Evolutionary conservation across 2,888 invertebrate genomes (phyloP), one percentile per base, ranked within the genome.

Genomic region (Fissipunctia ypsillon): DNA sequence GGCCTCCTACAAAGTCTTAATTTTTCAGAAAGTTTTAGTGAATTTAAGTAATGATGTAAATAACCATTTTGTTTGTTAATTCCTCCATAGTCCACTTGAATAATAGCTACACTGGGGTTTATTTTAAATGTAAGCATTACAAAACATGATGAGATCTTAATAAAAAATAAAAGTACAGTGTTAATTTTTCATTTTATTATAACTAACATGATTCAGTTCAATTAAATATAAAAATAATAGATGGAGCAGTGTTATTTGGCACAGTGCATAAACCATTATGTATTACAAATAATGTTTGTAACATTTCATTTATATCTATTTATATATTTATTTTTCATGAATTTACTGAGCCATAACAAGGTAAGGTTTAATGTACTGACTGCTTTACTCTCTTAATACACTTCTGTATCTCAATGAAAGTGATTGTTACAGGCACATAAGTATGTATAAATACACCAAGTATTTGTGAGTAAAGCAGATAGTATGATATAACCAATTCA

Each of bases 1-100:
- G 99, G 99, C 99, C 99, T 19, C 98, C 98, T 78, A 95, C 88
- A 90, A 94, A 92, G 78, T 83, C 90, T 63, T 91, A 90, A 76
- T 61, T 73, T n/a, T 35, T n/a, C 35, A 9, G 31, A 31, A 60
- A 57, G 2, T 50, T 41, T 60, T 81, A 78, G 86, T 76, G 28
- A 73, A 72, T 56, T 25, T 72, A 78, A 38, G 70, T 73, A 69
- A 76, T 56, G 12, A 28, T 67, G 28, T 67, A 41, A 64, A 64
- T 65, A 65, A 50, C 56, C 12, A 16, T 12, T 48, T 56, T 52
- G 19, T 64, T 71, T 69, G 22, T 57, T 45, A 16, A 52, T 69
- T 35, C 56, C 31, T 50, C 28, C 25, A 12, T 66, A 45, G 25
- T 63, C 14, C 12, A 48, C 19, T 73, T 10, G 50, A 45, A 38